These are phyloP conservation scores for Onychomys leucogaster DNA, from an alignment of 2,797 vertebrate genomes.

Conservation along the genomic window DNA sequence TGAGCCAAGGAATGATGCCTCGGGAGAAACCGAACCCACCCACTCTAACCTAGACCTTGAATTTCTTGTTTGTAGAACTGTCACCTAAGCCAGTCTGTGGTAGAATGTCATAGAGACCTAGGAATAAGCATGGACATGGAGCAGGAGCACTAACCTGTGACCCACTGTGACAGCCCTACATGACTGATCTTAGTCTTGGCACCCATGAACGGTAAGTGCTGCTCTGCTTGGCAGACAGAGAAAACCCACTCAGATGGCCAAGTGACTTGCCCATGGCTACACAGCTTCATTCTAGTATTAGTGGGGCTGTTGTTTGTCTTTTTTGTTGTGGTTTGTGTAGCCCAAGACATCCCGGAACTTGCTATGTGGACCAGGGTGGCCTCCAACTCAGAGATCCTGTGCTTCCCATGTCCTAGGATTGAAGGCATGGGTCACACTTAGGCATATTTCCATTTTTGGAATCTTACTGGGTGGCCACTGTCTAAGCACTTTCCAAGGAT, in stretches of 20 bases:
- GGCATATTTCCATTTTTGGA: background rate
- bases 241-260: background rate
- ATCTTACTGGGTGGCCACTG: background rate
- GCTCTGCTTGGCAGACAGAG: background rate
- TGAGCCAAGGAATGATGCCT: background rate
- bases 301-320: background rate
- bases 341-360: background rate
- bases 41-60: background rate
- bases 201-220: background rate
- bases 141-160: background rate
- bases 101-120: background rate
- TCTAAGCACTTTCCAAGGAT: background rate
- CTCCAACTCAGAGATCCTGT: background rate
- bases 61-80: background rate
- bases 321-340: background rate
- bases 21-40: background rate
- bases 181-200: background rate
- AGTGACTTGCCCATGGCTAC: background rate
- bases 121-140: fast-evolving
- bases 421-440: background rate
- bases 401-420: background rate
- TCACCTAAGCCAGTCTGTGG: background rate
- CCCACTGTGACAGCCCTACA: background rate
- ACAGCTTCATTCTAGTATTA: background rate
- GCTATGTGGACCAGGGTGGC: background rate